Percentiles rank a stretch among this genome's conserved stretches.
phyloP scores from a whole-genome alignment of 2,888 invertebrate species.

The Nomada fucata region DNA sequence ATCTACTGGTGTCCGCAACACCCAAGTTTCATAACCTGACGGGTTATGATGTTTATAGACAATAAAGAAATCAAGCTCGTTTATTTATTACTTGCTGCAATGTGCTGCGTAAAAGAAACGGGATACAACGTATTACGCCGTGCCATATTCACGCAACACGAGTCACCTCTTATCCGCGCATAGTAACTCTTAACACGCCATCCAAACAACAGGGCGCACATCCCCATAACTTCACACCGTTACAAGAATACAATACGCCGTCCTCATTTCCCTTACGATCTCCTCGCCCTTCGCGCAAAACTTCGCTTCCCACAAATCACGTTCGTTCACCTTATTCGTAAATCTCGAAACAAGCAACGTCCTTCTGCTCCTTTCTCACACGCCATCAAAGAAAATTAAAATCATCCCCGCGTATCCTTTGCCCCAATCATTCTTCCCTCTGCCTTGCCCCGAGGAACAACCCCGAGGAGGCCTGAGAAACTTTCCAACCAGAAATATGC shows the following conservation, averaged over 20 bases:
- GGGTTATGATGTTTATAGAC: too few relatives aligned
- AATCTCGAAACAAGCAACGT: conserved; percentile 12
- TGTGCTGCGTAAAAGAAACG: background rate
- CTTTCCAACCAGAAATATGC: conserved; percentile 16
- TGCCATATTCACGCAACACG: conserved; percentile 14
- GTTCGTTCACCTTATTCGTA: conserved; percentile 41
- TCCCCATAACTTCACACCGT: conserved; percentile 21
- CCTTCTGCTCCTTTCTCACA: background rate
- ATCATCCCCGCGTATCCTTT: background rate
- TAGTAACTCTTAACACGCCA: conserved; percentile 38
- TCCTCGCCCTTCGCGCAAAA: background rate
- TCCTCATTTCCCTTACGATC: conserved; percentile 30
- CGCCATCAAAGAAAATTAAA: conserved; percentile 1
- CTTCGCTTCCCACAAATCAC: conserved; percentile 25
- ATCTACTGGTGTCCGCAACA: too few relatives aligned
- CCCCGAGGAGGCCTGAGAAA: conserved; percentile 46
- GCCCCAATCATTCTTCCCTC: background rate
- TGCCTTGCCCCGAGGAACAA: conserved; percentile 2
- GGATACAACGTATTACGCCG: background rate
- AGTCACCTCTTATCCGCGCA: conserved; percentile 11
- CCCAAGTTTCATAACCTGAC: too few relatives aligned
- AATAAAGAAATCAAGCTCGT: too few relatives aligned
- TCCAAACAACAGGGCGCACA: conserved; percentile 15
- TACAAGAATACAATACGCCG: conserved; percentile 23
- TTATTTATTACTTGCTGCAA: background rate